A percentile compares a stretch with the other conserved stretches of the same genome.
phyloP scores from a whole-genome alignment of 2,888 invertebrate species.

The Lysandra coridon region DNA sequence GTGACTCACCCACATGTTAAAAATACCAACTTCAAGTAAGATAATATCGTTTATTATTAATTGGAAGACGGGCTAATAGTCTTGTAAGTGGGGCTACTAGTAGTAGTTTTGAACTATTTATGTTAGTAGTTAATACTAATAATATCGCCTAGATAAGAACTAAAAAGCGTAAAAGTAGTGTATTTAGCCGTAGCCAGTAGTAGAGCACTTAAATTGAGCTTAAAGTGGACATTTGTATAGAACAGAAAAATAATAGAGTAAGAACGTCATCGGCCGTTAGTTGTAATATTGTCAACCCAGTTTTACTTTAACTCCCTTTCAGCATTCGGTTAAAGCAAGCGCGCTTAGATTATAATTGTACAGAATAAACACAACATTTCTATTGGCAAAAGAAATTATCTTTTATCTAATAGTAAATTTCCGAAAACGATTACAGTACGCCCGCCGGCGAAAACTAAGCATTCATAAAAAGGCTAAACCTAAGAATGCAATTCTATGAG shows the following conservation, averaged over 20 bases:
- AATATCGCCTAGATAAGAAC: conserved; percentile 8
- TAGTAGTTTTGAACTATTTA: conserved; percentile 20
- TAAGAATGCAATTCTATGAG: conserved; percentile 31
- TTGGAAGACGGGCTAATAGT: conserved; percentile 27
- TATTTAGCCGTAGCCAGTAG: not conserved
- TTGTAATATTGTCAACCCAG: not conserved
- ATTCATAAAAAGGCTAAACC: conserved; percentile 29
- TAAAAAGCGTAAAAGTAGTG: conserved; percentile 6
- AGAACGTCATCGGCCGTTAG: not conserved
- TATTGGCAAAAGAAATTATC: conserved; percentile 13
- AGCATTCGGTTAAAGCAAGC: not conserved
- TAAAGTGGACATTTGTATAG: not conserved
- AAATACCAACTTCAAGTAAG: conserved; percentile 32
- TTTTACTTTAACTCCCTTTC: not conserved
- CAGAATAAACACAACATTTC: conserved; percentile 4
- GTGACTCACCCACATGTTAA: conserved; percentile 36
- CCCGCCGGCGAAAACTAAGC: conserved; percentile 4
- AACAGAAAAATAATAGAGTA: not conserved
- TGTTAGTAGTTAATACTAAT: not conserved
- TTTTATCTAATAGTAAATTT: conserved; percentile 25
- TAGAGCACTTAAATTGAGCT: not conserved
- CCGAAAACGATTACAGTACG: conserved; percentile 24
- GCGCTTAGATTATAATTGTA: not conserved
- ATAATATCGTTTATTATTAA: conserved; percentile 32
- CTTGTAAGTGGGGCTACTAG: conserved; percentile 25